phyloP scores from a whole-genome alignment of 2,797 vertebrate species.

The Brachymystax lenok region DNA sequence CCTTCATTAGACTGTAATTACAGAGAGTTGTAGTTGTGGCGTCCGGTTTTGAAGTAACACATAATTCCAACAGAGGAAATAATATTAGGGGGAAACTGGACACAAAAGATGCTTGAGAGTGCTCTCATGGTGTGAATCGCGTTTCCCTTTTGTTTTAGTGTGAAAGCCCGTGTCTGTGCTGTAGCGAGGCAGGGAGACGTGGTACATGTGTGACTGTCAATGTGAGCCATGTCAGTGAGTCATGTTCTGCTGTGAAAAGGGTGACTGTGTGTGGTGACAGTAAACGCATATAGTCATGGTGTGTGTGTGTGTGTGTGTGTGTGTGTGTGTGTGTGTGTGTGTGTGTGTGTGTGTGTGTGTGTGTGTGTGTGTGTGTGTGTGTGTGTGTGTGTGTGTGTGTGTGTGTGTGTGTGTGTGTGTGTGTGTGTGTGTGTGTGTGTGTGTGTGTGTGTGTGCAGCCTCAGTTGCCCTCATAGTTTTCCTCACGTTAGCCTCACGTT shows the following conservation, averaged over 20 bases:
- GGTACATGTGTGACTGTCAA: constrained; percentile 46
- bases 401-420: constrained; percentile 5
- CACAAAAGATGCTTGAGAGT: neutral
- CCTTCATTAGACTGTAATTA: neutral
- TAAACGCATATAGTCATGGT: constrained; percentile 41
- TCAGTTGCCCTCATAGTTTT: too few species aligned
- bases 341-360: constrained; percentile 11
- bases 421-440: constrained; percentile 6
- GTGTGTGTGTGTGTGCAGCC: constrained; percentile 4
- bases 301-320: constrained; percentile 8
- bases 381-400: constrained; percentile 13
- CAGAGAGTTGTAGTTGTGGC: too few species aligned
- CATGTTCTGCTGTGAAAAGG: constrained; percentile 57
- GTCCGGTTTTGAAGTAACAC: too few species aligned
- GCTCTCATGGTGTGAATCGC: too few species aligned
- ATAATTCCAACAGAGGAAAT: too few species aligned
- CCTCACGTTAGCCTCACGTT: constrained; percentile 33
- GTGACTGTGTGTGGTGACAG: constrained; percentile 49
- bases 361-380: neutral
- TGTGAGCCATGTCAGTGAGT: constrained; percentile 56
- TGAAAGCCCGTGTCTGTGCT: constrained; percentile 19
- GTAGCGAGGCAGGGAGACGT: neutral
- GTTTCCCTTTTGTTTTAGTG: neutral
- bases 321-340: neutral
- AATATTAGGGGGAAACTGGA: neutral